phyloP scores from a whole-genome alignment of 2,888 invertebrate species.

The Drosophila percnosoma region DNA sequence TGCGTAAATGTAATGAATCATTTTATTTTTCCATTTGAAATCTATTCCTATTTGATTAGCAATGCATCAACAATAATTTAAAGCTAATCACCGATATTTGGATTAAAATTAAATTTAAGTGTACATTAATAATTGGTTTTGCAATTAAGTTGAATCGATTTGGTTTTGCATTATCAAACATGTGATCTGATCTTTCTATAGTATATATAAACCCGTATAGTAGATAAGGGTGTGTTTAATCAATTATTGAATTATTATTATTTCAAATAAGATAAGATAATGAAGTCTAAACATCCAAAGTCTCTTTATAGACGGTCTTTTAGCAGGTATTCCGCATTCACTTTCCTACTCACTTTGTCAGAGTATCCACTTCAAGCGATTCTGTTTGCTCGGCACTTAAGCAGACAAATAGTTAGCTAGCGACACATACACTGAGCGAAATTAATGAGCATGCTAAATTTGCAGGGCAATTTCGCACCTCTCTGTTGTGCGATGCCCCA shows the following conservation, averaged over 20 bases:
- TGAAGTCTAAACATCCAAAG: neutral
- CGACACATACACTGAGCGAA: conserved; percentile 4
- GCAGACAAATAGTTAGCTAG: conserved; percentile 1
- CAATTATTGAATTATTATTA: neutral
- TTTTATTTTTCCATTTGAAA: neutral
- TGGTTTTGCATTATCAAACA: neutral
- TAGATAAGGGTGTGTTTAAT: neutral
- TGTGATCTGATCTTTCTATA: too few relatives aligned
- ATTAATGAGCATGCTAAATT: neutral
- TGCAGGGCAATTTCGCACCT: neutral
- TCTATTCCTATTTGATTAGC: neutral
- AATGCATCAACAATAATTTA: too few relatives aligned
- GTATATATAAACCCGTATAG: neutral
- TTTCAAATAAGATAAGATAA: neutral
- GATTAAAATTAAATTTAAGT: too few relatives aligned
- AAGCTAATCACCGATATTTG: neutral
- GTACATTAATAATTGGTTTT: neutral
- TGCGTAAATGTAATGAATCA: neutral
- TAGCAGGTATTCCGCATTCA: neutral
- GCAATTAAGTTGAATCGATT: conserved; percentile 1
- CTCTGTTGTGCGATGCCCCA: neutral
- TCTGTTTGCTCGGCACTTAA: conserved; percentile 6
- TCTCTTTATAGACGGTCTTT: neutral
- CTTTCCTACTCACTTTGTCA: neutral
- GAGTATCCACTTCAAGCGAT: neutral